Evolutionary conservation across 2,113 vertebrate genomes (phyloP).

Genomic region (Picathartes gymnocephalus): DNA sequence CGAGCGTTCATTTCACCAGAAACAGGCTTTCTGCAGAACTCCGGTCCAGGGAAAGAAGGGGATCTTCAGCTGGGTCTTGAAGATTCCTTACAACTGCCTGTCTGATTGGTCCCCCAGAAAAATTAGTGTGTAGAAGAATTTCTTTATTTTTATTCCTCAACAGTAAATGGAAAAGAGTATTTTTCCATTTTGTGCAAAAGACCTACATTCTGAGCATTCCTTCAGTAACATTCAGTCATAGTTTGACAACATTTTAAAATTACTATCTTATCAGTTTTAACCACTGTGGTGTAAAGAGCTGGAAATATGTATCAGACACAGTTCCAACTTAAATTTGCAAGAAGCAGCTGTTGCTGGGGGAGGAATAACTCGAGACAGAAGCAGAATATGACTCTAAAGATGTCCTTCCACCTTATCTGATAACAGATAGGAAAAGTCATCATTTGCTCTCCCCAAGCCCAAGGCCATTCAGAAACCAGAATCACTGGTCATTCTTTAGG

Average conservation of each 20-base stretch:
- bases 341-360: neutral
- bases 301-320: neutral
- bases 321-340: neutral
- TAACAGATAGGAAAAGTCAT: neutral
- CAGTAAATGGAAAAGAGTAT: neutral
- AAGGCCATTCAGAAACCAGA: neutral
- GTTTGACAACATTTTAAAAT: neutral
- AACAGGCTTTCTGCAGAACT: neutral
- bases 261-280: neutral
- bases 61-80: neutral
- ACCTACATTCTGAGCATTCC: neutral
- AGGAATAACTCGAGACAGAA: neutral
- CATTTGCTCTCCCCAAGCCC: neutral
- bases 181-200: neutral
- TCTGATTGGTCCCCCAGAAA: neutral
- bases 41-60: neutral
- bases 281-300: neutral
- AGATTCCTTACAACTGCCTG: neutral
- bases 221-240: neutral
- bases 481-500: neutral
- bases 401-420: neutral
- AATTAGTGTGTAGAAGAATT: neutral
- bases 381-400: neutral
- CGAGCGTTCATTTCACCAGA: neutral
- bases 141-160: neutral